A percentile compares a stretch with the other conserved stretches of the same genome.
Evolutionary conservation across 2,113 vertebrate species (phyloP).

Genomic region (Puntigrus tetrazona): DNA sequence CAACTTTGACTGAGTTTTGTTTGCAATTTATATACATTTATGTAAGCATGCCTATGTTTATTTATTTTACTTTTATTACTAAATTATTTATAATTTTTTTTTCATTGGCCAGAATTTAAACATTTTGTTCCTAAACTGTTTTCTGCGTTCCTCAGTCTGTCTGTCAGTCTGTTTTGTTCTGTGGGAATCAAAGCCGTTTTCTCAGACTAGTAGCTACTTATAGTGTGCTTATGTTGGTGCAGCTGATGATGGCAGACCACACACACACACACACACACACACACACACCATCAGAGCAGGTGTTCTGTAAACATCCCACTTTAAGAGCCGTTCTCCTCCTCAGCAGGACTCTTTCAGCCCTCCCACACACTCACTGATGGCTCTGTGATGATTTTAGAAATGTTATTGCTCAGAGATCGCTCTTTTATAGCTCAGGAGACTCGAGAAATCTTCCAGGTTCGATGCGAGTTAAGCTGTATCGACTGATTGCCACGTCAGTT

Average conservation of each 20-base stretch:
- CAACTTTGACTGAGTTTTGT: background rate
- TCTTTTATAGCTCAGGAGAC: conserved; percentile 10
- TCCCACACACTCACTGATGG: background rate
- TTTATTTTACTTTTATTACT: background rate
- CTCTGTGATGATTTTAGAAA: background rate
- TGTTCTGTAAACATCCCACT: conserved; percentile 17
- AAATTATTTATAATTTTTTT: background rate
- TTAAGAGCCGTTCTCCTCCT: conserved; percentile 19
- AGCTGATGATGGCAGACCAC: conserved; percentile 38
- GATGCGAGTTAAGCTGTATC: background rate
- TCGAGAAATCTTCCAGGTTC: background rate
- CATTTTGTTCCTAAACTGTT: background rate
- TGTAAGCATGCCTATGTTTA: too few species aligned
- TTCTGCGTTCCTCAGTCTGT: background rate
- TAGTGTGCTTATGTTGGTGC: conserved; percentile 25
- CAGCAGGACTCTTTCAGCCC: conserved; percentile 1
- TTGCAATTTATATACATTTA: background rate
- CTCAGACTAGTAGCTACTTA: conserved; percentile 8
- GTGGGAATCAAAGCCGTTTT: background rate
- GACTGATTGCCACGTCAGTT: background rate
- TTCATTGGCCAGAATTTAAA: background rate
- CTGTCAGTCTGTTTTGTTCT: background rate
- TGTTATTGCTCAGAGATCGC: background rate
- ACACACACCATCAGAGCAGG: conserved; percentile 37
- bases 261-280: background rate